Evolutionary conservation across 2,888 invertebrate species (phyloP).

Genomic region (Galeruca laticollis): DNA sequence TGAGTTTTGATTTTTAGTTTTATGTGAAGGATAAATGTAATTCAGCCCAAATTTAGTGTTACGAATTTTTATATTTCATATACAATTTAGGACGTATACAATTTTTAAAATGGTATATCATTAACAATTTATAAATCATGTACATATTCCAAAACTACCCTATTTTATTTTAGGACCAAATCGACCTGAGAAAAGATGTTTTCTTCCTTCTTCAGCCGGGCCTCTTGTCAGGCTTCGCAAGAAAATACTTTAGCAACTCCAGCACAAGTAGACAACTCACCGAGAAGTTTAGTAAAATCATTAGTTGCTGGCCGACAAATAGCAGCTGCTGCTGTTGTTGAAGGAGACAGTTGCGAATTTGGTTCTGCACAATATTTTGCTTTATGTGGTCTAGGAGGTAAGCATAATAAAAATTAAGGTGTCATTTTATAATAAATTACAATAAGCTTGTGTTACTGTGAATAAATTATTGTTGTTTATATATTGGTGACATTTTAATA

Average conservation of each 20-base stretch:
- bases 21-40: slow-evolving; percentile 11
- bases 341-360: slow-evolving; percentile 79
- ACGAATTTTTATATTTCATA: background rate
- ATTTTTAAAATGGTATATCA: background rate
- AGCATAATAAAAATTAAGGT: slow-evolving; percentile 7
- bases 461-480: no score
- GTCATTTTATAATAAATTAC: slow-evolving; percentile 5
- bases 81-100: background rate
- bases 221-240: slow-evolving; percentile 55
- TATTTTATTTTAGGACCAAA: slow-evolving; percentile 35
- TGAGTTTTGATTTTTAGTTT: background rate
- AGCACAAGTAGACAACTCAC: slow-evolving; percentile 39
- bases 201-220: slow-evolving; percentile 56
- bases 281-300: slow-evolving; percentile 59
- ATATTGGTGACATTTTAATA: no score
- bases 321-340: slow-evolving; percentile 56
- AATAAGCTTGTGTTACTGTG: no score
- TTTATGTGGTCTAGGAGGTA: slow-evolving; percentile 92
- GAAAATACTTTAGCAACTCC: slow-evolving; percentile 39
- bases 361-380: slow-evolving; percentile 92
- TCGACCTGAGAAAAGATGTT: slow-evolving; percentile 50
- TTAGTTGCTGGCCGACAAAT: slow-evolving; percentile 63
- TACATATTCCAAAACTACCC: background rate
- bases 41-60: slow-evolving; percentile 7
- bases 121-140: background rate